Base-by-base conservation (phyloP, 1,140 invertebrate genomes). In the Drosophila seguyi region DNA sequence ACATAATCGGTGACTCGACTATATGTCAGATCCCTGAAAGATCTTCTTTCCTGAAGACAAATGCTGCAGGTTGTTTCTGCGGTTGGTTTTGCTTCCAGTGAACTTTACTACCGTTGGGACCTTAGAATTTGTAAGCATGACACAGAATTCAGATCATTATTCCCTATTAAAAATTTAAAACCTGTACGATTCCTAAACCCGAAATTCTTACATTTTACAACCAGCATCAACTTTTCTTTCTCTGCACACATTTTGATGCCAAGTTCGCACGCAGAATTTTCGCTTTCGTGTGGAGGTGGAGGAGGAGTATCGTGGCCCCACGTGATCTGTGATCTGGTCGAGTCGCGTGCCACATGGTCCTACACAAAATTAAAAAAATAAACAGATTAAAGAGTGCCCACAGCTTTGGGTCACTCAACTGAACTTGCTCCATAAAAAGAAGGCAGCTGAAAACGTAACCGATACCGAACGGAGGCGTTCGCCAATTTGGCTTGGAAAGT, bases 261-360 rank as follows among this genome's bases (percentile, higher is more conserved):
- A 82, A 86, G 69, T 60, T 71, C 66, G 62, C 81, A 81, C 75
- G 75, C 81, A 79, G 75, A 87, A 79, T 68, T 78, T 72, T 79
- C 66, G 62, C 61, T 69, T 69, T 69, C 52, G 45, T 52, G 77
- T 73, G 68, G 77, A 78, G 74, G 79, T 48, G 78, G 59, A 39
- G 55, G 53, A 67, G 81, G 63, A 75, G 81, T 65, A 39, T 38
- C 36, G 38, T 39, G 42, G 53, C 60, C 80, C 69, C 69, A 73
- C 58, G 79, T 66, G 74, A 76, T 76, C 61, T 47, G 73, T 18
- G 62, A 67, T 69, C 63, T 73, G 27, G 36, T 16, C 58, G 41
- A 77, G 76, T 88, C 80, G 84, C 84, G 80, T 88, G 80, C 84
- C 85, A 71, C 61, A 71, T 75, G 72, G 84, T 87, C 84, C 84